A percentile compares a stretch with the other conserved stretches of the same genome.
Evolutionary conservation across 2,888 invertebrate genomes (phyloP).

Genomic region (Myathropa florea): DNA sequence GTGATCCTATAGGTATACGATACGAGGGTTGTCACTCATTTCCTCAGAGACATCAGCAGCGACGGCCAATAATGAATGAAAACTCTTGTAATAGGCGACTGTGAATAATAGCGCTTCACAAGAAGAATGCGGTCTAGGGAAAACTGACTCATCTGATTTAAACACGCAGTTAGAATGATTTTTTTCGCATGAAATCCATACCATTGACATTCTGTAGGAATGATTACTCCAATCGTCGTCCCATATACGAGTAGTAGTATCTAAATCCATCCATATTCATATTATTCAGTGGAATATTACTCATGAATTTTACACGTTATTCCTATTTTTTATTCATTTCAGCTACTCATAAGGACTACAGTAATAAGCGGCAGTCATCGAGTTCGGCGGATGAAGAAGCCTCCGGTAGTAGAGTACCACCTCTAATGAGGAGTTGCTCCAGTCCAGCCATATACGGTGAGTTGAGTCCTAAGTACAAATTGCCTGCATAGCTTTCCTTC

Average conservation of each 20-base stretch:
- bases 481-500: constrained; percentile 13
- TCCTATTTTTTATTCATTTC: constrained; percentile 63
- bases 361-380: constrained; percentile 83
- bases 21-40: constrained; percentile 34
- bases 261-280: background rate
- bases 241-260: constrained; percentile 18
- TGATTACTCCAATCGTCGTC: constrained; percentile 22
- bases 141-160: constrained; percentile 49
- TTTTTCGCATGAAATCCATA: constrained; percentile 53
- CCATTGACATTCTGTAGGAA: constrained; percentile 62
- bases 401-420: constrained; percentile 81
- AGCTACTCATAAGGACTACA: constrained; percentile 88
- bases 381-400: constrained; percentile 79
- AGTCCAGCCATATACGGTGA: constrained; percentile 82
- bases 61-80: constrained; percentile 6
- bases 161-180: constrained; percentile 56
- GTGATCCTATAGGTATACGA: no score
- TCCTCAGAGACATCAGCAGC: background rate
- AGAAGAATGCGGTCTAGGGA: constrained; percentile 24
- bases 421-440: constrained; percentile 82
- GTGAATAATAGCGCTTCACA: constrained; percentile 36
- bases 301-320: constrained; percentile 25
- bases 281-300: constrained; percentile 57
- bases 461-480: constrained; percentile 63
- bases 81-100: constrained; percentile 28